phyloP scores from a whole-genome alignment of 1,140 invertebrate species.

The Calosoma granatense region DNA sequence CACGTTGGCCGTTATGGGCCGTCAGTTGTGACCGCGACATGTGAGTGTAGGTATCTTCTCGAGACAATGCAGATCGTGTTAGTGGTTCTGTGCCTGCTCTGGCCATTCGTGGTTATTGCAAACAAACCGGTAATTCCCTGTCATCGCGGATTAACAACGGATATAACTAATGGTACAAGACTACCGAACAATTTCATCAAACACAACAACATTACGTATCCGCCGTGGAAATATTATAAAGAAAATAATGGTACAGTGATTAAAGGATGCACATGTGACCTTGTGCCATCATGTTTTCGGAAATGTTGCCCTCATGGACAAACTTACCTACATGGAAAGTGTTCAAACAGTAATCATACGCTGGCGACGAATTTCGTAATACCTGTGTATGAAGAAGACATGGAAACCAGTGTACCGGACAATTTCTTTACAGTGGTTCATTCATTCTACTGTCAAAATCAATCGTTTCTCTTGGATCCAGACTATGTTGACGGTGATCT shows the following conservation, averaged over 20 bases:
- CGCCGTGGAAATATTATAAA: conserved; percentile 14
- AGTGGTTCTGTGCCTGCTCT: too few relatives aligned
- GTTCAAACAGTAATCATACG: background rate
- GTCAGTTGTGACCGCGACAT: too few relatives aligned
- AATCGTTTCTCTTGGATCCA: background rate
- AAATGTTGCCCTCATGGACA: conserved; percentile 17
- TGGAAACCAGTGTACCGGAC: background rate
- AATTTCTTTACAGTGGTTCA: background rate
- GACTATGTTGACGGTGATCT: background rate
- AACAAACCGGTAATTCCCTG: too few relatives aligned
- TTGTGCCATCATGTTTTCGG: conserved; percentile 14
- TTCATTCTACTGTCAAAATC: background rate
- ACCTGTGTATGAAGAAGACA: background rate
- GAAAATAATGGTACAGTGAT: background rate
- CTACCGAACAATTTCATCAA: conserved; percentile 14
- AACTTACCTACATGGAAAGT: background rate
- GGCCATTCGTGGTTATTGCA: too few relatives aligned
- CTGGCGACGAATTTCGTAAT: background rate
- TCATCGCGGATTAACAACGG: conserved; percentile 4
- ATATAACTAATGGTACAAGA: conserved; percentile 17
- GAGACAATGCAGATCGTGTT: too few relatives aligned
- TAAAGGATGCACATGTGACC: conserved; percentile 19
- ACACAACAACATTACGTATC: conserved; percentile 16
- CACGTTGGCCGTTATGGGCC: too few relatives aligned
- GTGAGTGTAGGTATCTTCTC: too few relatives aligned